Evolutionary conservation across 2,797 vertebrate genomes (phyloP), one percentile per base, ranked within the genome.

Genomic region (Heteromormyrus szaboi): DNA sequence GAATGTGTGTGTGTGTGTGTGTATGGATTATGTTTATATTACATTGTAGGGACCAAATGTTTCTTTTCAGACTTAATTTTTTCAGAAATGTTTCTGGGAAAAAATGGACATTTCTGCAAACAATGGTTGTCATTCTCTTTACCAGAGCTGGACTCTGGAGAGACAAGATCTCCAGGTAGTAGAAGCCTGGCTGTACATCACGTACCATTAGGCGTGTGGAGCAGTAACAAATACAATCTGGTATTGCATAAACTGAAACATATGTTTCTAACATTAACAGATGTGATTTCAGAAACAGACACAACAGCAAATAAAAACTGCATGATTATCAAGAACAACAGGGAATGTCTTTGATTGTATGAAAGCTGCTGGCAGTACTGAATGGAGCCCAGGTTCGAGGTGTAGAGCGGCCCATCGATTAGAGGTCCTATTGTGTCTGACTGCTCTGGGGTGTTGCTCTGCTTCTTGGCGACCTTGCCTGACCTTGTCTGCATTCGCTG

Each of bases 171-270:
- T 76, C 33, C 37, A 79, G 72, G 81, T 84, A 84, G 81, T 4
- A 22, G 46, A 84, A 50, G 81, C n/a, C 81, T 84, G 81, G 41
- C 41, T 50, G 46, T 50, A 50, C 41, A 46, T n/a, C 8, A 22
- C 6, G 81, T 25, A 84, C 19, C 85, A 86, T 29, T 17, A 33
- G 5, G 53, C 14, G 19, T 17, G 53, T 54, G 50, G 17, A 54
- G 14, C 11, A 53, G 25, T 37, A 56, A 54, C 25, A 54, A 59
- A 54, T 29, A 54, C 25, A 86, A 54, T 29, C 83, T 85, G 14
- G n/a, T 54, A 86, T 86, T 86, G 85, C 29, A 11, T 54, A 86
- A 86, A 56, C 22, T n/a, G 51, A 37, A 86, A 51, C 85, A 86
- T 33, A 19, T 25, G 50, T 41, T 46, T 22, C 46, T 44, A 86